phyloP scores from a whole-genome alignment of 2,797 vertebrate species.

The Dermochelys coriacea region DNA sequence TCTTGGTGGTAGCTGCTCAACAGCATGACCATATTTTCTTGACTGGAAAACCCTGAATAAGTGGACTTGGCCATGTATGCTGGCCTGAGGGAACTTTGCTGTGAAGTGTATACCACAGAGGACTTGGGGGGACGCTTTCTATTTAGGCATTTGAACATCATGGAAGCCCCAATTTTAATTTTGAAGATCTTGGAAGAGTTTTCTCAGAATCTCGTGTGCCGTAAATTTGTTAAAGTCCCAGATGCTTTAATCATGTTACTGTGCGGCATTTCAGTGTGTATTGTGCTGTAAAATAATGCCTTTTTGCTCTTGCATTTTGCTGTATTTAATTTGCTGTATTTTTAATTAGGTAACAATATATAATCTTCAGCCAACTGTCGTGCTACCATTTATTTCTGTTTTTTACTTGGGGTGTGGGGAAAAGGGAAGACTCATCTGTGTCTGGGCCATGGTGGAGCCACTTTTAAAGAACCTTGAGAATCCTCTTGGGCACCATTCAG shows the following conservation, averaged over 20 bases:
- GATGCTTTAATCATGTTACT: slow-evolving; percentile 57
- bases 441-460: not conserved
- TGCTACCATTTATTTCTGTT: slow-evolving; percentile 64
- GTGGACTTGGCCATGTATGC: not conserved
- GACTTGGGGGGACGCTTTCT: not conserved
- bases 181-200: slow-evolving; percentile 43
- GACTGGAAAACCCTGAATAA: not conserved
- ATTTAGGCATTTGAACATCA: not conserved
- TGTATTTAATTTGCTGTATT: slow-evolving; percentile 74
- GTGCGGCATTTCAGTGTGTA: slow-evolving; percentile 72
- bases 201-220: slow-evolving; percentile 57
- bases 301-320: slow-evolving; percentile 48
- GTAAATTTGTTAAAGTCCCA: slow-evolving; percentile 59
- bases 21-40: not conserved
- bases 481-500: not conserved
- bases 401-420: slow-evolving; percentile 40
- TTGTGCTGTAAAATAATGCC: slow-evolving; percentile 65
- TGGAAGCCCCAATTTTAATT: not conserved
- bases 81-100: slow-evolving; percentile 15
- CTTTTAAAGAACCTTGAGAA: not conserved
- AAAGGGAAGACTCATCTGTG: not conserved
- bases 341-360: slow-evolving; percentile 71
- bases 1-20: slow-evolving; percentile 2
- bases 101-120: slow-evolving; percentile 6
- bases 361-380: slow-evolving; percentile 52